Evolutionary conservation across 2,113 vertebrate species (phyloP), one percentile per base, ranked within the genome.

Genomic region (Ploceus nigricollis): DNA sequence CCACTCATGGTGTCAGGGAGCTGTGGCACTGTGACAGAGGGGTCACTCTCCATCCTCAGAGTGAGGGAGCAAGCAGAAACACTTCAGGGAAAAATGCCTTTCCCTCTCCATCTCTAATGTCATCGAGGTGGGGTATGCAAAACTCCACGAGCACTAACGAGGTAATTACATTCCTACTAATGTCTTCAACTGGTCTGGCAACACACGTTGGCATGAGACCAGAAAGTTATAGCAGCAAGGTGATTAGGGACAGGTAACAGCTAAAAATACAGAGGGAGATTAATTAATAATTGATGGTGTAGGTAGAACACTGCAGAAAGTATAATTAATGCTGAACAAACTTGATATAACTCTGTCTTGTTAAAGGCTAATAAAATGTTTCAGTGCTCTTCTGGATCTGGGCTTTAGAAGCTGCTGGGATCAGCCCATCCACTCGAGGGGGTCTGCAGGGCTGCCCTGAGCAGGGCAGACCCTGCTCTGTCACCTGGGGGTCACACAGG

Each of bases 281-380:
- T 88, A 97, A 96, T 96, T 97, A 97, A 96, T 97, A 96, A 94
- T 97, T 96, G 94, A 97, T 95, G 56, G 82, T 81, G 94, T 95
- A 96, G 97, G 87, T 92, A 57, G 94, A 96, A 92, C 64, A 40
- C 91, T 44, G 87, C 85, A 93, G 90, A 94, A 92, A 93, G 75
- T 54, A 95, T 86, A 94, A 89, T 93, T 94, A 82, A 77, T 89
- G 78, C 96, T 90, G 94, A 78, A 37, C 57, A 93, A 96, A 89
- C 84, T 89, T 92, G 56, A 82, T 37, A 54, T 80, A 91, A 91
- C 82, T 92, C 66, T 92, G 66, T 40, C 96, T 96, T 61, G 56
- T 96, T 72, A 75, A 91, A 95, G 94, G 64, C 87, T 87, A 93
- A 96, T 97, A 93, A 95, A 95, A 42, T 20, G 53, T 92, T 95